Percentiles rank a stretch among this genome's conserved stretches.
Evolutionary conservation across 2,888 invertebrate species (phyloP).

Genomic region (Himalopsyche tibetana): DNA sequence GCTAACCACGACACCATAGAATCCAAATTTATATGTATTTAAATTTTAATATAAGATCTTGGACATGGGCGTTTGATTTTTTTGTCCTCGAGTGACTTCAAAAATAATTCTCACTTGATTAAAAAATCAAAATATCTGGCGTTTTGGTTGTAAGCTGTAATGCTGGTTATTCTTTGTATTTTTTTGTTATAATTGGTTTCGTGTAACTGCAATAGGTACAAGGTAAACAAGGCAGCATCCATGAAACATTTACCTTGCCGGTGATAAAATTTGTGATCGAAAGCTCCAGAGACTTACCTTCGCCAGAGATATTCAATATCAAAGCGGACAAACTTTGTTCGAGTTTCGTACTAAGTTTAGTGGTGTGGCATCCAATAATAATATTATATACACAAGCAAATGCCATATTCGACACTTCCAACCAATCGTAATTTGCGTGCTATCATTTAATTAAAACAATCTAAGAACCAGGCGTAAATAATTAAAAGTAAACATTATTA

Average conservation of each 20-base stretch:
- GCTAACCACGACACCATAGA: too few relatives aligned
- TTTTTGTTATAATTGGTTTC: neutral
- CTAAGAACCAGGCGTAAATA: too few relatives aligned
- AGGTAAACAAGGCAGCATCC: constrained; percentile 15
- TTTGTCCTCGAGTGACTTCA: too few relatives aligned
- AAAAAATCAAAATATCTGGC: too few relatives aligned
- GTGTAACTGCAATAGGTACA: neutral
- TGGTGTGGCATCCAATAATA: neutral
- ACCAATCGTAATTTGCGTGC: neutral
- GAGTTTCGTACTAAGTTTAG: neutral
- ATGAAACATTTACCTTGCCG: constrained; percentile 38
- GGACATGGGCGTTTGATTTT: too few relatives aligned
- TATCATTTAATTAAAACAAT: neutral
- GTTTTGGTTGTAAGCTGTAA: too few relatives aligned
- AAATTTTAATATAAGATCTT: too few relatives aligned
- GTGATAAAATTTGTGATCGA: constrained; percentile 43
- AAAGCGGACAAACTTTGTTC: neutral
- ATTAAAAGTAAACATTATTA: too few relatives aligned
- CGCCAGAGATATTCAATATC: constrained; percentile 7
- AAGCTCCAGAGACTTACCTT: neutral
- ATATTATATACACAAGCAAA: neutral
- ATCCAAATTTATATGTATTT: too few relatives aligned
- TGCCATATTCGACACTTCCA: neutral
- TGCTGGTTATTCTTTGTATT: too few relatives aligned
- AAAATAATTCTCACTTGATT: too few relatives aligned